phyloP scores from a whole-genome alignment of 2,113 vertebrate species.

The Eidolon helvum region DNA sequence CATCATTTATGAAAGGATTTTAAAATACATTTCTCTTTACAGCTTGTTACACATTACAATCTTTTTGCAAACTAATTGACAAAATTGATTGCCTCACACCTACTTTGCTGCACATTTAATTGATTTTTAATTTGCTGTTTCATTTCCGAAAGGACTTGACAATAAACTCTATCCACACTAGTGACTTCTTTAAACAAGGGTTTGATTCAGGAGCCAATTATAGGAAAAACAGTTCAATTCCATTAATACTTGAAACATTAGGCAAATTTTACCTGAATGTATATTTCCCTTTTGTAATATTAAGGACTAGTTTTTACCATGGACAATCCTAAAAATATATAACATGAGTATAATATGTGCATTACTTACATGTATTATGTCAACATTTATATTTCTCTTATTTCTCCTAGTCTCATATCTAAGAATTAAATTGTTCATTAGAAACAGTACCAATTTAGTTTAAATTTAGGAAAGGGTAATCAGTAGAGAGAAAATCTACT shows the following conservation, averaged over 20 bases:
- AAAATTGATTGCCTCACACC: slow-evolving; percentile 78
- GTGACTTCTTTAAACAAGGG: slow-evolving; percentile 68
- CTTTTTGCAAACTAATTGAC: slow-evolving; percentile 81
- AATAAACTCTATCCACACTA: slow-evolving; percentile 75
- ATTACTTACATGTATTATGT: background rate
- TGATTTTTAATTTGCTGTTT: slow-evolving; percentile 84
- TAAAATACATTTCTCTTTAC: slow-evolving; percentile 76
- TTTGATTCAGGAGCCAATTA: slow-evolving; percentile 69
- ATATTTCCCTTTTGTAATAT: background rate
- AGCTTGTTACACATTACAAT: slow-evolving; percentile 80
- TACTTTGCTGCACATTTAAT: slow-evolving; percentile 79
- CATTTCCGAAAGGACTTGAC: slow-evolving; percentile 77
- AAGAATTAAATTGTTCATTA: background rate
- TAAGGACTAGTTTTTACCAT: background rate
- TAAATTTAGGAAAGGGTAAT: background rate
- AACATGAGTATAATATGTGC: background rate
- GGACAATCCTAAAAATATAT: background rate
- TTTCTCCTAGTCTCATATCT: background rate
- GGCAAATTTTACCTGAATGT: slow-evolving; percentile 33
- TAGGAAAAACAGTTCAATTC: slow-evolving; percentile 56
- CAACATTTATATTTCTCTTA: background rate
- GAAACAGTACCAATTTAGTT: background rate
- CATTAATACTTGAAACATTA: slow-evolving; percentile 53
- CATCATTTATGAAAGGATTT: slow-evolving; percentile 80
- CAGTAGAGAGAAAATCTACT: background rate